These are phyloP conservation scores for Eleutherodactylus coqui DNA, from an alignment of 2,797 vertebrate species.

Conservation along the genomic window DNA sequence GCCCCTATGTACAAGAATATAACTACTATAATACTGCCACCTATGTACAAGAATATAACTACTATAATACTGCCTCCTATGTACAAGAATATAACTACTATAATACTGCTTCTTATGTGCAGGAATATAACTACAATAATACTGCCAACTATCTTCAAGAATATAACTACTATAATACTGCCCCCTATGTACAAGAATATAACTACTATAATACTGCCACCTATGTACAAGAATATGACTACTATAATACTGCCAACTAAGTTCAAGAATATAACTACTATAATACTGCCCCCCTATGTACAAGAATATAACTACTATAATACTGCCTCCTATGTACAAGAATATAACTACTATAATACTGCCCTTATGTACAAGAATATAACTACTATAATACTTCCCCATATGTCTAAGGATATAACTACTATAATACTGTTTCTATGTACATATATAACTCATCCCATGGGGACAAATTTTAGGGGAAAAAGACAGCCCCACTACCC, in stretches of 20 bases:
- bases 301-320: background rate
- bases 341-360: background rate
- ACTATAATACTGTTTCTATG: too few species aligned
- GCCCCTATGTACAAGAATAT: background rate
- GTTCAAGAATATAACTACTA: background rate
- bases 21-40: conserved; percentile 3
- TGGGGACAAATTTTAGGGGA: too few species aligned
- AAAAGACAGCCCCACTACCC: too few species aligned
- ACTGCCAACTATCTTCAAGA: background rate
- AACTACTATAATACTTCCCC: too few species aligned
- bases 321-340: background rate
- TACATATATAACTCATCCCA: too few species aligned
- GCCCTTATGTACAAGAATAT: background rate
- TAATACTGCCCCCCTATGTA: background rate
- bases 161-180: background rate
- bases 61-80: conserved; percentile 4
- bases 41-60: background rate
- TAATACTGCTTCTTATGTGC: background rate
- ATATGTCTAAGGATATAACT: too few species aligned
- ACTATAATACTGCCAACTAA: background rate
- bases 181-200: background rate
- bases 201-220: background rate
- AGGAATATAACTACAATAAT: background rate
- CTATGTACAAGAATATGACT: background rate
- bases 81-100: conserved; percentile 4